Percentiles rank a stretch among this genome's conserved stretches.
Conservation (phyloP, 2,797 vertebrate species). For the Microctenopoma stevenorrisi region DNA sequence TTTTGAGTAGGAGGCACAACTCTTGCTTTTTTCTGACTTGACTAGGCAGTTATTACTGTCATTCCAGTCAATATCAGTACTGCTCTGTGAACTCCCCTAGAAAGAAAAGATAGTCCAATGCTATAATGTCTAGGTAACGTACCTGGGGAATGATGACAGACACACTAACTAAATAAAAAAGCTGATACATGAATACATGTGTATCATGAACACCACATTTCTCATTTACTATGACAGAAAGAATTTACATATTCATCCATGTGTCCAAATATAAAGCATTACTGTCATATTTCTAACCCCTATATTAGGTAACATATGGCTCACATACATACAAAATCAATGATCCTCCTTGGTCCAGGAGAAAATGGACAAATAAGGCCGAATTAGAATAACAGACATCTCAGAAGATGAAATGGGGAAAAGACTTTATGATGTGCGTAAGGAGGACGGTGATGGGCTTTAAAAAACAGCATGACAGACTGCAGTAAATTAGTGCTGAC, state of each 20-base stretch:
- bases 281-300: too few relatives aligned
- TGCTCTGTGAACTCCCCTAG: constrained; percentile 7
- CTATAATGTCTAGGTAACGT: too few relatives aligned
- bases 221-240: too few relatives aligned
- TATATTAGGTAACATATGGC: neutral
- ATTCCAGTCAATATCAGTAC: constrained; percentile 1
- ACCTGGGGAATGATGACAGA: too few relatives aligned
- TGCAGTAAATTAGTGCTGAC: constrained; percentile 32
- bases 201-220: too few relatives aligned
- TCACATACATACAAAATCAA: constrained; percentile 1
- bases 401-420: constrained; percentile 8
- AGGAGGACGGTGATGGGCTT: constrained; percentile 39
- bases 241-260: too few relatives aligned
- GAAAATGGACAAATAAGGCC: neutral
- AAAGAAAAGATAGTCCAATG: neutral
- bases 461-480: constrained; percentile 28
- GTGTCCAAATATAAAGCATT: too few relatives aligned
- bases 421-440: constrained; percentile 8
- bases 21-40: constrained; percentile 14
- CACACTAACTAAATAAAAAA: neutral
- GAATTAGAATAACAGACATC: neutral
- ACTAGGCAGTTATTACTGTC: constrained; percentile 5
- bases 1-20: constrained; percentile 9
- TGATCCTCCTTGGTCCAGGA: neutral
- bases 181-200: neutral